Base-by-base conservation (phyloP, 1,140 invertebrate species). In the Lycorma delicatula region DNA sequence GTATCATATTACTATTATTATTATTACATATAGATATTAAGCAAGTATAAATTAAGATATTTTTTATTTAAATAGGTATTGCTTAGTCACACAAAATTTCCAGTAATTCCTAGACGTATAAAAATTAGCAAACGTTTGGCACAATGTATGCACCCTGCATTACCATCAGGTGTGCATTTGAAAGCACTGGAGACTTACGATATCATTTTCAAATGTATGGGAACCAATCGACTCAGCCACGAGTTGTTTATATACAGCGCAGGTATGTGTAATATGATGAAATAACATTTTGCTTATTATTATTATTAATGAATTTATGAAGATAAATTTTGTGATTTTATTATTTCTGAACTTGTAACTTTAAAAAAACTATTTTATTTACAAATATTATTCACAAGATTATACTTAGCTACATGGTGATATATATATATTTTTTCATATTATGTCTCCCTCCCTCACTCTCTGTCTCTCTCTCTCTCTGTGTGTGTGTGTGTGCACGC, bases 141-240 rank as follows among this genome's bases (percentile, higher is more conserved):
- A 51, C 93, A 97, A 79, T 97, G 93, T 73, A 87, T 97, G 78
- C 93, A 97, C 78, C 93, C 93, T 44, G 87, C 87, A 28, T 74
- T 97, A 55, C 93, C 93, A 36, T 84, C 86, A 59, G 93, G 90
- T 56, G 93, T 97, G 22, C 93, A 97, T 75, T 73, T 95, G 26
- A 95, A 96, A 74, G 91, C 92, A 22, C 72, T 97, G 29, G 93
- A 97, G 74, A 93, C 90, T 0, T 97, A 96, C 72, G 89, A 93
- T 66, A 86, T 93, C 59, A 91, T 96, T 67, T 96, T 97, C 74
- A 89, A 89, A 70, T 89, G 85, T 66, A 92, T 95, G 74, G 91
- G 91, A 47, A 85, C 86, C 31, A 84, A 87, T 65, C 78, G 89
- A 60, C 74, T 94, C 50, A 83, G 87, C 54, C 81, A 87, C 67